A percentile compares a stretch with the other conserved stretches of the same genome.
These are phyloP conservation scores for Pristionchus fissidentatus DNA, from an alignment of 2,888 invertebrate species.

Conservation along the genomic window DNA sequence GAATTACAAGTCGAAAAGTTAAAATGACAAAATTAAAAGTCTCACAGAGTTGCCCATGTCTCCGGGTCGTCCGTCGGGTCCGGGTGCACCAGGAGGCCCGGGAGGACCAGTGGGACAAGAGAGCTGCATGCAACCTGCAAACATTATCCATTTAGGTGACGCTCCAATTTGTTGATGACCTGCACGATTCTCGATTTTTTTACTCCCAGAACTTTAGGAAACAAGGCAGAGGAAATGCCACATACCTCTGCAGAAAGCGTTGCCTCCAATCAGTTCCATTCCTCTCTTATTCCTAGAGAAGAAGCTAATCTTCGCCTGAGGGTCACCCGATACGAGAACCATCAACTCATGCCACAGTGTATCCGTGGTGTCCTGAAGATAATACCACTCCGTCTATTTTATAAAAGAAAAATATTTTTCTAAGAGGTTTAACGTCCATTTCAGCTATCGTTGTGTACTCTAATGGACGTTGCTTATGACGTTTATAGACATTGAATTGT, in stretches of 20 bases:
- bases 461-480: too few species aligned
- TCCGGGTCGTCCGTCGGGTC: constrained; percentile 72
- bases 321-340: constrained; percentile 1
- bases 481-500: too few species aligned
- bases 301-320: constrained; percentile 54
- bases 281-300: constrained; percentile 64
- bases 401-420: too few species aligned
- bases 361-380: constrained; percentile 20
- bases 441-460: too few species aligned
- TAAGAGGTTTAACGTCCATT: too few species aligned
- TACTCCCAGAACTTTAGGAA: not conserved
- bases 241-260: constrained; percentile 59
- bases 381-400: too few species aligned
- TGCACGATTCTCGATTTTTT: not conserved
- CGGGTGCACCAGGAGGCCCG: constrained; percentile 71
- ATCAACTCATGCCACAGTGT: constrained; percentile 47
- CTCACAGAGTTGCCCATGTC: constrained; percentile 64
- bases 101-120: constrained; percentile 73
- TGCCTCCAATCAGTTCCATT: constrained; percentile 58
- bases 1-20: too few species aligned
- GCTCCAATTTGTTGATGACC: not conserved
- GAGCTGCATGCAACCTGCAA: constrained; percentile 67
- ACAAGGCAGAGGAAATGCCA: not conserved
- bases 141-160: not conserved
- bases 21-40: too few species aligned